Base-by-base conservation (phyloP, 2,888 invertebrate species). In the Falcaria lacertinaria region DNA sequence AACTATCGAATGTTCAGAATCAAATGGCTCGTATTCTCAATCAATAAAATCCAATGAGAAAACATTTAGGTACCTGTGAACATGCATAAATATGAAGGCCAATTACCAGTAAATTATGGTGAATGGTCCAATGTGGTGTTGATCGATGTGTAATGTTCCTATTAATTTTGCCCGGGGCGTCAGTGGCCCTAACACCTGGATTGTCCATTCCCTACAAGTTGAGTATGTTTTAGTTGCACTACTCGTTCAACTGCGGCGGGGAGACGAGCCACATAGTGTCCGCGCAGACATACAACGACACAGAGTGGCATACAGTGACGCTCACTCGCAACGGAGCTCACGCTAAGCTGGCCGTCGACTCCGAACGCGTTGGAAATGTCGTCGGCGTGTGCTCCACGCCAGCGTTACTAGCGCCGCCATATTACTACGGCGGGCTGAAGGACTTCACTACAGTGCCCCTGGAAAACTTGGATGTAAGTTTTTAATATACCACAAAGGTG, bases 371-470 rank as follows among this genome's bases (percentile, higher is more conserved):
- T 2, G 88, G 89, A 0, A 82, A 87, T 38, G 91, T 91, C 3
- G 79, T 84, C 42, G 92, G 92, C 0, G 58, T 72, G 1, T 75
- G 85, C 36, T 47, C 6, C 3, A 61, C 73, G 28, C 88, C 89
- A 0, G 89, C 95, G 2, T 90, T 92, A 40, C 89, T 96, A 1
- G 79, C 85, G 8, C 84, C 93, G 32, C 97, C 97, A 0, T 93
- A 94, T 67, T 97, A 92, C 74, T 90, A 97, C 40, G 98, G 98
- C 15, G 97, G 97, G 0, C 74, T 97, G n/a, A 50, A 67, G 28
- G 67, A 79, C 19, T 42, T 77, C 22, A 81, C 90, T 11, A 87
- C 90, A 1, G 74, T 46, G 1, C 62, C 72, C 5, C 54, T 50
- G 0, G 41, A 43, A 3, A 74, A 82, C 33, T 59, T 85, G 1